A percentile compares a stretch with the other conserved stretches of the same genome.
phyloP scores from a whole-genome alignment of 2,113 vertebrate genomes.

The Aspiorhynchus laticeps region DNA sequence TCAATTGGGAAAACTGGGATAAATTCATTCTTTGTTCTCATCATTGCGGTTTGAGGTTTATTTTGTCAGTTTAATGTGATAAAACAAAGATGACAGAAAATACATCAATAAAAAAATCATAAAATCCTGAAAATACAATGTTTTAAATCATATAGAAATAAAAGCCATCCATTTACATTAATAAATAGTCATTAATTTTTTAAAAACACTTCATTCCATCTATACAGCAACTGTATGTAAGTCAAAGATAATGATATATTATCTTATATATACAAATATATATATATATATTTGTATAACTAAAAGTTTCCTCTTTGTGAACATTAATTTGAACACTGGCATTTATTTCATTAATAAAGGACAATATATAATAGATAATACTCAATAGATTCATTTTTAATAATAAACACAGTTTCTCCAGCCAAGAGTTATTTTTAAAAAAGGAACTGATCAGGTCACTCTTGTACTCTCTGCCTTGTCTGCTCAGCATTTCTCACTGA shows the following conservation, averaged over 20 bases:
- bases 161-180: background rate
- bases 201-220: background rate
- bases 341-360: background rate
- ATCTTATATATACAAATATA: too few species aligned
- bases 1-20: background rate
- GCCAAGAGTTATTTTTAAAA: background rate
- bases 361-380: background rate
- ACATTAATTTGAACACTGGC: background rate
- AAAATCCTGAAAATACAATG: background rate
- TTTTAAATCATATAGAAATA: background rate
- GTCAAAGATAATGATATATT: background rate
- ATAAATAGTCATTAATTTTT: background rate
- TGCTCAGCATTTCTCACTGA: background rate
- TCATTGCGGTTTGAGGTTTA: background rate
- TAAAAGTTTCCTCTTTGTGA: background rate
- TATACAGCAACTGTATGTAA: background rate
- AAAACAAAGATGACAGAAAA: background rate
- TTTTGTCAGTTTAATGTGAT: background rate
- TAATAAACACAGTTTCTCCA: background rate
- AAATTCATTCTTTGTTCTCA: background rate
- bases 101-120: background rate
- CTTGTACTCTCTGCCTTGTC: background rate
- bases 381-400: background rate
- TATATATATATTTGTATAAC: background rate
- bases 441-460: background rate